These are phyloP conservation scores for Antheraea assamensis DNA, from an alignment of 2,888 invertebrate species.

Conservation along the genomic window DNA sequence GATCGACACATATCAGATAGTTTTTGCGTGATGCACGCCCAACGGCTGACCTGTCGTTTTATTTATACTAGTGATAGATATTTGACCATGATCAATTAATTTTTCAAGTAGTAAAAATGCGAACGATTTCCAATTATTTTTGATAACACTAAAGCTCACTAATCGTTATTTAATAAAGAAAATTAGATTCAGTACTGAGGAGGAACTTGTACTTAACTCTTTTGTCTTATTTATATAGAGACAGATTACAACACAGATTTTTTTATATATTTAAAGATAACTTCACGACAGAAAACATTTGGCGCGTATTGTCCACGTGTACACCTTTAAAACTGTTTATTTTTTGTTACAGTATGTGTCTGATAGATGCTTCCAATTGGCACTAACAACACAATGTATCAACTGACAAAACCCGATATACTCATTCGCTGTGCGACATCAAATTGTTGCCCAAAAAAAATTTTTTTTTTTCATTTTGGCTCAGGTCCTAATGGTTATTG, in stretches of 20 bases:
- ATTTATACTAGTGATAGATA: too few species aligned
- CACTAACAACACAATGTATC: constrained; percentile 1
- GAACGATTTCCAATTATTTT: too few species aligned
- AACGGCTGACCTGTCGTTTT: too few species aligned
- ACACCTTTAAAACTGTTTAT: neutral
- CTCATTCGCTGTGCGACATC: neutral
- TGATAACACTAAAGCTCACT: too few species aligned
- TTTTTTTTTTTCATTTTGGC: constrained; percentile 21
- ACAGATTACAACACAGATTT: too few species aligned
- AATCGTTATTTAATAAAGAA: too few species aligned
- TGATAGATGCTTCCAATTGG: neutral
- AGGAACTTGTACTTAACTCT: too few species aligned
- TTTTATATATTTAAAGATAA: neutral
- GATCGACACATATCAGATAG: too few species aligned
- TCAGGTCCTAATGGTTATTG: constrained; percentile 25
- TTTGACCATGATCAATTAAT: too few species aligned
- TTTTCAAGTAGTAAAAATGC: too few species aligned
- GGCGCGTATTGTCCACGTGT: neutral
- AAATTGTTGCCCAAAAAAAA: constrained; percentile 10
- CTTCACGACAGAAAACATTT: neutral
- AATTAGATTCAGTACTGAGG: too few species aligned
- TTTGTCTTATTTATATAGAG: neutral
- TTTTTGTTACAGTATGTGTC: neutral
- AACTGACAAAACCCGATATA: constrained; percentile 6
- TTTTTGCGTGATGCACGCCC: too few species aligned